These are phyloP conservation scores for western clawed frog (Xenopus tropicalis) DNA, from an alignment of 2,113 vertebrate species.

Conservation along the genomic window UCB_Xtro_10.0 CM004446.2:81797501-81798000, in stretches of 20 bases:
- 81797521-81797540: conserved; percentile 23
- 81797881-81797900: too few relatives aligned
- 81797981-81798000: too few relatives aligned
- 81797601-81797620: neutral
- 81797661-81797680: neutral
- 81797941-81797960: too few relatives aligned
- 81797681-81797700: neutral
- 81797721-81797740: conserved; percentile 2
- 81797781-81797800: neutral
- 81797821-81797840: too few relatives aligned
- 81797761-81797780: neutral
- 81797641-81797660: neutral
- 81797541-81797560: neutral
- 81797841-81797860: too few relatives aligned
- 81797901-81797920: neutral
- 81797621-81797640: neutral
- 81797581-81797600: conserved; percentile 23
- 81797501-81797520: conserved; percentile 6
- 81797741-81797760: neutral
- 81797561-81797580: conserved; percentile 18
- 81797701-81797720: neutral
- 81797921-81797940: too few relatives aligned
- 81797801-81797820: too few relatives aligned
- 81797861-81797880: too few relatives aligned
- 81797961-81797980: too few relatives aligned